A percentile compares a stretch with the other conserved stretches of the same genome.
phyloP scores from a whole-genome alignment of 2,888 invertebrate genomes.

The Hydrotaea diabolus region DNA sequence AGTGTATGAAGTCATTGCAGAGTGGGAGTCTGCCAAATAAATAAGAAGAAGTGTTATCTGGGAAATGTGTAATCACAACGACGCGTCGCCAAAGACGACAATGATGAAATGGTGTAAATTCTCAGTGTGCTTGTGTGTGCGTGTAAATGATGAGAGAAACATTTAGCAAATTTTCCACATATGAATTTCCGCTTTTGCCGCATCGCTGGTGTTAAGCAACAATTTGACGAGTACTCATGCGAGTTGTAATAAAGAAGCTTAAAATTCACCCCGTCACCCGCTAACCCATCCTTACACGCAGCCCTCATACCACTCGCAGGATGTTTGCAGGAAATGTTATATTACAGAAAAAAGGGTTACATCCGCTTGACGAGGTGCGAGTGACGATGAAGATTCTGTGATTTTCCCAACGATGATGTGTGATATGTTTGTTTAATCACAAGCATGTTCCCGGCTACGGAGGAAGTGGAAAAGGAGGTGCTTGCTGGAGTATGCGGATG shows the following conservation, averaged over 20 bases:
- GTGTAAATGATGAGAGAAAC: conserved; percentile 12
- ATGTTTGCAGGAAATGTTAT: conserved; percentile 52
- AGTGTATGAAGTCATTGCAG: neutral
- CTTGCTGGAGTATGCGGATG: conserved; percentile 62
- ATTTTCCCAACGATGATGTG: conserved; percentile 26
- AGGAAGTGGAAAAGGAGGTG: conserved; percentile 28
- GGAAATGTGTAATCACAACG: conserved; percentile 53
- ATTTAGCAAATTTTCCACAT: conserved; percentile 63
- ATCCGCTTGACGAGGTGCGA: conserved; percentile 50
- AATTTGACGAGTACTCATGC: conserved; percentile 2
- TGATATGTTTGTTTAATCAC: conserved; percentile 32
- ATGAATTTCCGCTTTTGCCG: conserved; percentile 71
- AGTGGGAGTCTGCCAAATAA: conserved; percentile 1
- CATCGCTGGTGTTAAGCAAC: conserved; percentile 32
- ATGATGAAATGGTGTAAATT: neutral
- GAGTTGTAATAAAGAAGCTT: conserved; percentile 15
- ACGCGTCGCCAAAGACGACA: conserved; percentile 22
- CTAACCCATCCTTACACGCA: conserved; percentile 63
- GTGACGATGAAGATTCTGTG: conserved; percentile 37
- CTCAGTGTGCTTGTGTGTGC: neutral
- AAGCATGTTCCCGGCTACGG: neutral
- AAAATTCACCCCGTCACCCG: conserved; percentile 66
- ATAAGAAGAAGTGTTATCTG: conserved; percentile 52
- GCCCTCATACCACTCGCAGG: neutral
- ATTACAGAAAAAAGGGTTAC: conserved; percentile 65